Evolutionary conservation across 2,888 invertebrate genomes (phyloP).

Genomic region (Cylloceria caligata): DNA sequence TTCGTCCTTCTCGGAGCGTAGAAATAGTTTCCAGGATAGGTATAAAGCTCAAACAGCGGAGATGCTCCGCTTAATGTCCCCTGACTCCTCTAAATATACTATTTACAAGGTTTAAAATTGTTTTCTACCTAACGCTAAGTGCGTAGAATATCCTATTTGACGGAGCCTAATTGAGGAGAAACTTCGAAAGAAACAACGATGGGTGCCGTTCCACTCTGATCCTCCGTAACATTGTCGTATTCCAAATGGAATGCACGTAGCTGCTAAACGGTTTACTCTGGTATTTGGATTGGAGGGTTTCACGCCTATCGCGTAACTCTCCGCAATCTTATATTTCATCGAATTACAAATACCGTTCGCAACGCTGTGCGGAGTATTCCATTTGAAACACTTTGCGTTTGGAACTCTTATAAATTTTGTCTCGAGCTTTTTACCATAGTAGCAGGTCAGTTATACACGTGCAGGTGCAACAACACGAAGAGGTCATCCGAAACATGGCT

Average conservation of each 20-base stretch:
- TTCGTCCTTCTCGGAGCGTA: conserved; percentile 24
- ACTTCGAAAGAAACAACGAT: neutral
- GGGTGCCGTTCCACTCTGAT: neutral
- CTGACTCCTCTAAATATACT: conserved; percentile 15
- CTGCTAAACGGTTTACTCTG: neutral
- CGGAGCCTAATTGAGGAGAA: neutral
- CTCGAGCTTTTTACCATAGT: neutral
- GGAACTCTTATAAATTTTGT: neutral
- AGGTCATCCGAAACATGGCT: neutral
- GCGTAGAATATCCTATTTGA: neutral
- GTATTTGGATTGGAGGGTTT: too few species aligned
- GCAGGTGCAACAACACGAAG: conserved; percentile 30
- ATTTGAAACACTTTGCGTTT: neutral
- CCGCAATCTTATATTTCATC: too few species aligned
- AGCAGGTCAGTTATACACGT: neutral
- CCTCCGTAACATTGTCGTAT: too few species aligned
- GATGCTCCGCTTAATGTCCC: conserved; percentile 20
- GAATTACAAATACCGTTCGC: neutral
- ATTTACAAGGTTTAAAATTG: conserved; percentile 3
- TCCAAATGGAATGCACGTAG: too few species aligned
- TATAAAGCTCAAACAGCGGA: conserved; percentile 27
- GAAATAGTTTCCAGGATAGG: conserved; percentile 32
- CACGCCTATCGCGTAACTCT: too few species aligned
- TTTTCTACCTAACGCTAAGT: conserved; percentile 1
- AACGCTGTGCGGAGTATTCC: neutral